These are phyloP conservation scores for Cinclus cinclus DNA, from an alignment of 2,113 vertebrate species.

Conservation along the genomic window DNA sequence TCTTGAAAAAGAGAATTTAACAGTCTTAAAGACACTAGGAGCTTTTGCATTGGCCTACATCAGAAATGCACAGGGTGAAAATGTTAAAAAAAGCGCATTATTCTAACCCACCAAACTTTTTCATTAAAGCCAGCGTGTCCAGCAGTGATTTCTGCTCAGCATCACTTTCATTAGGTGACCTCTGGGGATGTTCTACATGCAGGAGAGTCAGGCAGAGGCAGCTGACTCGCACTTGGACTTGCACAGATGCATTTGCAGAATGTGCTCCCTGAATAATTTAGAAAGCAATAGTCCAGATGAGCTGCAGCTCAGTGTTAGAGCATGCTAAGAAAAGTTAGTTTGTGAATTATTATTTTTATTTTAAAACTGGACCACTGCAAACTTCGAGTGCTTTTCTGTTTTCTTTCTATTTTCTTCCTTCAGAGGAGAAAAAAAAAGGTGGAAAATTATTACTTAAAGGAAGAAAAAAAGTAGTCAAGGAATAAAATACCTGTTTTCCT, in stretches of 20 bases:
- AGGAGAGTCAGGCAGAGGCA: not conserved
- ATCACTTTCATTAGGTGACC: not conserved
- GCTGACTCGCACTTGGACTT: not conserved
- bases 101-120: not conserved
- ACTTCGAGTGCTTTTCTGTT: not conserved
- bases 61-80: not conserved
- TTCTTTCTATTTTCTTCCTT: not conserved
- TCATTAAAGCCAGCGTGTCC: not conserved
- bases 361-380: not conserved
- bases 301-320: not conserved
- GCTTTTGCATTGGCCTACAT: not conserved
- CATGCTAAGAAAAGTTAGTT: not conserved
- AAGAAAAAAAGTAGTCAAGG: not conserved
- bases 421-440: too few relatives aligned
- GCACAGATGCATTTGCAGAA: not conserved
- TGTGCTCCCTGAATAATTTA: constrained; percentile 20
- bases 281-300: not conserved
- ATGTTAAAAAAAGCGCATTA: not conserved
- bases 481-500: not conserved
- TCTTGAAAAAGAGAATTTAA: not conserved
- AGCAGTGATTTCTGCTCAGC: not conserved
- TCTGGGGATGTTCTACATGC: not conserved
- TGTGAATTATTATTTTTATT: not conserved
- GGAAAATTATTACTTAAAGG: not conserved
- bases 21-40: fast-evolving